Evolutionary conservation across 2,888 invertebrate genomes (phyloP).

Genomic region (Mamestra brassicae): DNA sequence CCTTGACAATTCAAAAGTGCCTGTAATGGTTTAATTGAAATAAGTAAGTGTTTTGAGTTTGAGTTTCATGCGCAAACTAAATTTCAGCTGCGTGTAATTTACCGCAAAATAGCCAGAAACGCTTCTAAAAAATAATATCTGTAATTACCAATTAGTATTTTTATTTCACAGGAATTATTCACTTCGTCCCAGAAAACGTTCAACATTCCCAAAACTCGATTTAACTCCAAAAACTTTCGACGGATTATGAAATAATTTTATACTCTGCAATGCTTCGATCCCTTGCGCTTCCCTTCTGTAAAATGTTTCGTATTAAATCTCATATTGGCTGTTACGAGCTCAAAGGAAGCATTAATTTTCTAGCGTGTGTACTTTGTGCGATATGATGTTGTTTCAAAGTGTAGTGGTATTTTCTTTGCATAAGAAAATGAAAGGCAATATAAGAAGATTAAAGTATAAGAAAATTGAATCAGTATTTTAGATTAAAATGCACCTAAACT

Average conservation of each 20-base stretch:
- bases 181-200: slow-evolving; percentile 10
- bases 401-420: not conserved
- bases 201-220: slow-evolving; percentile 45
- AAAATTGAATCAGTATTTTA: not conserved
- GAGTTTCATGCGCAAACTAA: slow-evolving; percentile 1
- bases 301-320: slow-evolving; percentile 34
- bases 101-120: not conserved
- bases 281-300: not conserved
- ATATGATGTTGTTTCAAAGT: not conserved
- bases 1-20: no score
- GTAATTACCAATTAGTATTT: slow-evolving; percentile 42
- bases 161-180: slow-evolving; percentile 37
- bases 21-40: no score
- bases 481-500: not conserved
- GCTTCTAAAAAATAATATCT: no score
- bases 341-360: slow-evolving; percentile 20
- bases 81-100: not conserved
- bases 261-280: slow-evolving; percentile 12
- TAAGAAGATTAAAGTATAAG: no score
- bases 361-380: not conserved
- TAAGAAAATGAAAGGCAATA: not conserved
- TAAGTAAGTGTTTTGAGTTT: no score
- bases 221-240: slow-evolving; percentile 33
- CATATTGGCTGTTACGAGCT: slow-evolving; percentile 17
- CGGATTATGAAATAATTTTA: slow-evolving; percentile 49